A percentile compares a stretch with the other conserved stretches of the same genome.
These are phyloP conservation scores for Menidia menidia DNA, from an alignment of 2,797 vertebrate genomes.

Conservation along the genomic window DNA sequence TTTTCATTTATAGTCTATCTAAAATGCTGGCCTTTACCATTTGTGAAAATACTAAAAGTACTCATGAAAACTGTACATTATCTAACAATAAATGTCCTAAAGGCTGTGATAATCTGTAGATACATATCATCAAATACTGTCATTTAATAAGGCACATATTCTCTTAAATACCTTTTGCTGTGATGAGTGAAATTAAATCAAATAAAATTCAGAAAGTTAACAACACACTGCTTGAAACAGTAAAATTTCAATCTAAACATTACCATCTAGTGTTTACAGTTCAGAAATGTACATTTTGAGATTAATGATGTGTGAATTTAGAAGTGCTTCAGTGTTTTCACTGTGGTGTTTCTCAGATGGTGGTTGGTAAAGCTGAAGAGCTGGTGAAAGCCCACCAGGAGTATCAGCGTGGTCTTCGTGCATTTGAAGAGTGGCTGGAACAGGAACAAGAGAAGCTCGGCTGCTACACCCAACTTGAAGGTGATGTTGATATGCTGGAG, in stretches of 20 bases:
- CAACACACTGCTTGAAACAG: background rate
- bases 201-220: background rate
- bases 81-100: background rate
- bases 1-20: background rate
- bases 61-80: background rate
- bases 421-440: constrained; percentile 93
- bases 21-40: background rate
- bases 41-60: background rate
- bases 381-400: constrained; percentile 90
- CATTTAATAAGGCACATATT: background rate
- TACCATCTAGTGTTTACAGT: background rate
- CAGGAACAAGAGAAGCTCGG: constrained; percentile 90
- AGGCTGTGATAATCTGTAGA: background rate
- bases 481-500: constrained; percentile 88
- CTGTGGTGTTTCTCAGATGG: constrained; percentile 78
- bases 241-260: background rate
- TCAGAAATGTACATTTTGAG: too few species aligned
- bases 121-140: too few species aligned
- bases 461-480: constrained; percentile 88
- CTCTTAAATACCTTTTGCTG: background rate
- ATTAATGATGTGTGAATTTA: background rate
- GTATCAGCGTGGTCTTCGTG: constrained; percentile 90
- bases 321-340: background rate
- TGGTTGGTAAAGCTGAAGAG: constrained; percentile 88
- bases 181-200: background rate